These are phyloP conservation scores for Andrena fulva DNA, from an alignment of 2,888 invertebrate genomes.

Conservation along the genomic window DNA sequence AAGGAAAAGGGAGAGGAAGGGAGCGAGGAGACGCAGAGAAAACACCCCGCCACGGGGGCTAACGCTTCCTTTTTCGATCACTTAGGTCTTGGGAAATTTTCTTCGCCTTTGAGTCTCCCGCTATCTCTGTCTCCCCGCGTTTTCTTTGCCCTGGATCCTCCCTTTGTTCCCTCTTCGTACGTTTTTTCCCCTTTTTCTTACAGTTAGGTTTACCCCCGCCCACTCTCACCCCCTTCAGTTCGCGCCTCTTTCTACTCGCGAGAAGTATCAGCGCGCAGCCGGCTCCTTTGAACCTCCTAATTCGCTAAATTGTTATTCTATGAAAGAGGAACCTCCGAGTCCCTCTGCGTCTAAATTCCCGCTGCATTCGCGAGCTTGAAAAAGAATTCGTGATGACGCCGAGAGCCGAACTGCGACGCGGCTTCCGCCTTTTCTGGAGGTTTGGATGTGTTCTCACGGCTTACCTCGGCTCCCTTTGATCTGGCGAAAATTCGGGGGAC, in stretches of 20 bases:
- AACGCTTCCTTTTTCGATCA: constrained; percentile 71
- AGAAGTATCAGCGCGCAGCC: constrained; percentile 45
- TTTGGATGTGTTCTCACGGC: constrained; percentile 7
- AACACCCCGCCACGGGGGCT: constrained; percentile 49
- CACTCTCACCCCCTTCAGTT: constrained; percentile 10
- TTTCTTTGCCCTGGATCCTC: background rate
- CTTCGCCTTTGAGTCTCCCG: constrained; percentile 67
- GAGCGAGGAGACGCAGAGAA: constrained; percentile 41
- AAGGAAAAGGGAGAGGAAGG: constrained; percentile 20
- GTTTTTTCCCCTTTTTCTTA: background rate
- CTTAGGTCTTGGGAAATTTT: constrained; percentile 70
- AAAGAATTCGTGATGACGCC: constrained; percentile 58
- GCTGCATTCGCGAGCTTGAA: constrained; percentile 22
- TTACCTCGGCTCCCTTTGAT: constrained; percentile 22
- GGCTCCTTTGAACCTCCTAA: constrained; percentile 78
- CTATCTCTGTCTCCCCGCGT: constrained; percentile 23
- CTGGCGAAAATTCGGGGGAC: background rate
- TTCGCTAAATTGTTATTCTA: constrained; percentile 82
- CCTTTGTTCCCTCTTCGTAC: constrained; percentile 28
- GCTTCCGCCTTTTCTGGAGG: background rate
- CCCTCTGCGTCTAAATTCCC: constrained; percentile 48
- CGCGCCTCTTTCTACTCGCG: constrained; percentile 39
- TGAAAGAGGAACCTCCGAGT: constrained; percentile 66
- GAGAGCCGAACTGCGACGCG: constrained; percentile 17
- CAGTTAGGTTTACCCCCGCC: background rate